Evolutionary conservation across 2,113 vertebrate species (phyloP).

Genomic region (Collichthys lucidus): DNA sequence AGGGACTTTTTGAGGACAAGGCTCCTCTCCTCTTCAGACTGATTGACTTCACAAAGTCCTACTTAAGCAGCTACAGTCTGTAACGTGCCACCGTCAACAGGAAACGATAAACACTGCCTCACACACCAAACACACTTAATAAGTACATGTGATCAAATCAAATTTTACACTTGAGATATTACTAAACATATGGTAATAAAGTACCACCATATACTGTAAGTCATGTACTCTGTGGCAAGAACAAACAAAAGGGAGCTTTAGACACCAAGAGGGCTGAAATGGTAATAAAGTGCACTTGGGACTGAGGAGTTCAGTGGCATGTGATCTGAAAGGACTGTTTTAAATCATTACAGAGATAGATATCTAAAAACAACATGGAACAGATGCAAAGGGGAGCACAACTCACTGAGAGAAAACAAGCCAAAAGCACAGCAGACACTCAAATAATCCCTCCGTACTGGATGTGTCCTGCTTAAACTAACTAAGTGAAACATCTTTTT

Average conservation of each 20-base stretch:
- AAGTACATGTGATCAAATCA: neutral
- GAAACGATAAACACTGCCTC: neutral
- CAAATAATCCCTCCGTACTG: neutral
- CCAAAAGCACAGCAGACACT: neutral
- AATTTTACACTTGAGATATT: neutral
- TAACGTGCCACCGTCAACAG: neutral
- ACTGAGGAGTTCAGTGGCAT: slow-evolving; percentile 2
- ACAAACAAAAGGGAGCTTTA: neutral
- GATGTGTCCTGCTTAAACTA: no score
- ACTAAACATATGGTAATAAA: neutral
- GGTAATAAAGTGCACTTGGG: slow-evolving; percentile 10
- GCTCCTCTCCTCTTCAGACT: neutral
- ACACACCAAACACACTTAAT: neutral
- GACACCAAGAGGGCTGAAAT: neutral
- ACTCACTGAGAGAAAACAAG: neutral
- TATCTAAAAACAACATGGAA: neutral
- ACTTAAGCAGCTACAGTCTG: slow-evolving; percentile 1
- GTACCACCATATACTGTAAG: neutral
- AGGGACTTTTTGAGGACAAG: neutral
- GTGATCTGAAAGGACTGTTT: neutral
- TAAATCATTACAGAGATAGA: neutral
- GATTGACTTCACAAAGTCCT: neutral
- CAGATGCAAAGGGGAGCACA: neutral
- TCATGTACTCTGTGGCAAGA: neutral
- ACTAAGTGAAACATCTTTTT: neutral